Percentiles rank a stretch among this genome's conserved stretches.
These are phyloP conservation scores for Tetramorium alpestre DNA, from an alignment of 1,140 invertebrate genomes.

Conservation along the genomic window DNA sequence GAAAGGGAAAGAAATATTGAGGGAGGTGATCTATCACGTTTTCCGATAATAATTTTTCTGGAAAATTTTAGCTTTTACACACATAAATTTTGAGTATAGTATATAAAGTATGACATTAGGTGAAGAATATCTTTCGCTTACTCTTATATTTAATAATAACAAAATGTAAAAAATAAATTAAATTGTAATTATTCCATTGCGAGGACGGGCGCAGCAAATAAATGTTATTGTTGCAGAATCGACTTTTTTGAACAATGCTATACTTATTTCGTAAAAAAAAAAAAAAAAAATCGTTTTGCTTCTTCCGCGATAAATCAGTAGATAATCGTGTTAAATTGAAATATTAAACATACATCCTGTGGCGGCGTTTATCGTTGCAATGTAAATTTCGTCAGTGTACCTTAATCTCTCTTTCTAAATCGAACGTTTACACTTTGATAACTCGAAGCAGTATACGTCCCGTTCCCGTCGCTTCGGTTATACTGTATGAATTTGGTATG, in stretches of 20 bases:
- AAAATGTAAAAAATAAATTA: background rate
- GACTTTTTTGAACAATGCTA: background rate
- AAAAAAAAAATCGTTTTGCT: background rate
- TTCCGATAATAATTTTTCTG: too few species aligned
- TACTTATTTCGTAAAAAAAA: background rate
- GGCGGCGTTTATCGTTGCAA: background rate
- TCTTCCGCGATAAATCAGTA: background rate
- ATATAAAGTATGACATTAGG: background rate
- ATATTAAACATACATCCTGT: background rate
- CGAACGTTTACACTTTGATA: conserved; percentile 33
- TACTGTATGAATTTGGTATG: conserved; percentile 13
- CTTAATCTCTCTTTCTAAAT: background rate
- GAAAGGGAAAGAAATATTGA: background rate
- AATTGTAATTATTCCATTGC: background rate
- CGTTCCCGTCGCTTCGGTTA: background rate
- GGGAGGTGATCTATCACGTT: too few species aligned
- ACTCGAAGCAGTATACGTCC: background rate
- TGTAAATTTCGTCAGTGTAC: background rate
- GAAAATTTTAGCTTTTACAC: too few species aligned
- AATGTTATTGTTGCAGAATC: background rate
- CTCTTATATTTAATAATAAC: background rate
- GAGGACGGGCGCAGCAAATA: background rate
- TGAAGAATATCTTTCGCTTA: background rate
- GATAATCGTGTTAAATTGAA: background rate
- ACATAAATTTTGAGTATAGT: background rate